These are phyloP conservation scores for Prinia subflava DNA, from an alignment of 2,113 vertebrate genomes.

Conservation along the genomic window DNA sequence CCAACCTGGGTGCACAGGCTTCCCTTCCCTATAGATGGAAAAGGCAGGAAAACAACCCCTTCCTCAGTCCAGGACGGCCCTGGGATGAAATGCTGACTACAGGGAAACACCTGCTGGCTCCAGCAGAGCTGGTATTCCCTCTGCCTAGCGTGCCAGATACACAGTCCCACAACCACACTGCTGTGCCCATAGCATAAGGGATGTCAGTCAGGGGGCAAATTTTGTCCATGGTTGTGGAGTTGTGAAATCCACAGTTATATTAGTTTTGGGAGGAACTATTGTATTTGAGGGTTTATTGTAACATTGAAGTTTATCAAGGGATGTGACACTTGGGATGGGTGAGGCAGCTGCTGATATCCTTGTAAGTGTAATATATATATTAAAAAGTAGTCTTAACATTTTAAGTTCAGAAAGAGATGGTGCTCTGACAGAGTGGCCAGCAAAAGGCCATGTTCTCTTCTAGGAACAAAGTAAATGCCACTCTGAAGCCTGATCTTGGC, in stretches of 20 bases:
- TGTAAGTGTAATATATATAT: not conserved
- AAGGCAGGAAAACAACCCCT: not conserved
- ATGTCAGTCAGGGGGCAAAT: not conserved
- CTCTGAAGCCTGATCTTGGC: not conserved
- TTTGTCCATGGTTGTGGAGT: not conserved
- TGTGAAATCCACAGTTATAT: not conserved
- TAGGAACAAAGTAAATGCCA: not conserved
- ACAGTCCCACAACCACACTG: accelerated
- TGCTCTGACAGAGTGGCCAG: not conserved
- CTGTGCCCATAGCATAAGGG: not conserved
- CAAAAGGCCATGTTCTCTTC: not conserved
- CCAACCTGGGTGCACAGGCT: not conserved
- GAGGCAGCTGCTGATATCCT: not conserved
- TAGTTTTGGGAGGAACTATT: not conserved
- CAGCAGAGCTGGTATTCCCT: not conserved
- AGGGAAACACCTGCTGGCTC: not conserved
- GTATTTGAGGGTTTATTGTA: not conserved
- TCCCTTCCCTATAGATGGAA: not conserved
- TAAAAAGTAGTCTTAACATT: not conserved
- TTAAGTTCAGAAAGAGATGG: not conserved
- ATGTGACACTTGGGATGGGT: not conserved
- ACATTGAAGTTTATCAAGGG: not conserved
- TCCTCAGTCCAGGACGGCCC: not conserved
- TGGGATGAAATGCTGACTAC: not conserved
- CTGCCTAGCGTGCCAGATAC: not conserved